These are phyloP conservation scores for Drosophila leonis DNA, from an alignment of 2,888 invertebrate species.

Conservation along the genomic window DNA sequence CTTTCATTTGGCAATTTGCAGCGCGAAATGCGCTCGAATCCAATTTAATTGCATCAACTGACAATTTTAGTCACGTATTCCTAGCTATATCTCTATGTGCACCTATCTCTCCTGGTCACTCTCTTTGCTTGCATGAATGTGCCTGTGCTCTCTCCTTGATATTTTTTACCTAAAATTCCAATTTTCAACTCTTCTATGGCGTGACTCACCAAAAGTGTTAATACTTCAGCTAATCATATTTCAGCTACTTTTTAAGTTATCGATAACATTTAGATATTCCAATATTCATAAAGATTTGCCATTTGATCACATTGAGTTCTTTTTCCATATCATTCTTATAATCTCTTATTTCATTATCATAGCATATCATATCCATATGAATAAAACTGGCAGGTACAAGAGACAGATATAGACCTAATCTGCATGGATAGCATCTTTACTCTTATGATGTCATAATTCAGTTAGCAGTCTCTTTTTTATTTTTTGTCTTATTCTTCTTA, in stretches of 20 bases:
- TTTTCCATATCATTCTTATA: no score
- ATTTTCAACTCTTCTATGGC: no score
- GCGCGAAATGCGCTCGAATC: not conserved
- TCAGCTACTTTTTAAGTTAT: not conserved
- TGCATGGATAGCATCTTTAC: no score
- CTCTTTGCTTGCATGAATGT: not conserved
- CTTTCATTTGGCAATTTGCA: constrained; percentile 14
- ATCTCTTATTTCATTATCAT: no score
- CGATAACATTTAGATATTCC: not conserved
- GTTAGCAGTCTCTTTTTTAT: no score
- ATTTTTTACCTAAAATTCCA: no score
- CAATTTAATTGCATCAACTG: constrained; percentile 13
- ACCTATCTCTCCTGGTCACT: not conserved
- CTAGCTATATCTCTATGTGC: not conserved
- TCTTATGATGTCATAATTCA: no score
- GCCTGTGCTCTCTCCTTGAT: not conserved
- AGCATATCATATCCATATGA: no score
- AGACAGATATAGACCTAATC: no score
- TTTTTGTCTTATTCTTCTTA: no score
- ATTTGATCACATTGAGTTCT: not conserved
- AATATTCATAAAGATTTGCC: not conserved
- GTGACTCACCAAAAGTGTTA: not conserved
- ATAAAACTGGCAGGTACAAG: no score
- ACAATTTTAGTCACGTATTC: no score
- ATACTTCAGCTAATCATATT: not conserved